phyloP scores from a whole-genome alignment of 1,140 invertebrate genomes.

The Probaryconus sp. region DNA sequence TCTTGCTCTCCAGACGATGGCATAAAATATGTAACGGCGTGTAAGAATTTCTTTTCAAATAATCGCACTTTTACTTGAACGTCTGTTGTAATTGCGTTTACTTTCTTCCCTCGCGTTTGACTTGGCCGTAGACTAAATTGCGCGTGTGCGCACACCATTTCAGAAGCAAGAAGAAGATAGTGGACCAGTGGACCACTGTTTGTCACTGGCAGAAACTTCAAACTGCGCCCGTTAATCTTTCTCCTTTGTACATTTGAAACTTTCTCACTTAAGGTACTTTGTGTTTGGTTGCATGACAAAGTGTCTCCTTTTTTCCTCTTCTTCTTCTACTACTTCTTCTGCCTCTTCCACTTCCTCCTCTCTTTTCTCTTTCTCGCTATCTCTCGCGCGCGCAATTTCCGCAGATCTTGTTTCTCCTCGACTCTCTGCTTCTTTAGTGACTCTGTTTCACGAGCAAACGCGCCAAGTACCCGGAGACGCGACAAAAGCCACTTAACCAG shows the following conservation, averaged over 20 bases:
- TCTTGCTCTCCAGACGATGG: no score
- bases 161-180: slow-evolving; percentile 44
- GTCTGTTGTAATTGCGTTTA: slow-evolving; percentile 38
- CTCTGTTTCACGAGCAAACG: slow-evolving; percentile 58
- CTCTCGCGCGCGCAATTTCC: slow-evolving; percentile 48
- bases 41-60: slow-evolving; percentile 16
- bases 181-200: slow-evolving; percentile 58
- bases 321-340: slow-evolving; percentile 15
- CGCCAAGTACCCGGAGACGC: slow-evolving; percentile 67
- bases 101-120: slow-evolving; percentile 34
- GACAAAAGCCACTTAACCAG: slow-evolving; percentile 70
- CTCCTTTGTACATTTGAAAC: slow-evolving; percentile 64
- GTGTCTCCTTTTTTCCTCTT: slow-evolving; percentile 54
- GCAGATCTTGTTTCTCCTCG: slow-evolving; percentile 58
- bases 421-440: slow-evolving; percentile 58
- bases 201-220: slow-evolving; percentile 65
- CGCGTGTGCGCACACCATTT: slow-evolving; percentile 35
- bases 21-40: neutral
- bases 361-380: slow-evolving; percentile 45
- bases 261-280: slow-evolving; percentile 64
- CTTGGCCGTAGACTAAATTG: slow-evolving; percentile 48
- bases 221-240: slow-evolving; percentile 66
- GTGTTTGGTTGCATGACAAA: slow-evolving; percentile 62
- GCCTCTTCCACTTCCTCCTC: slow-evolving; percentile 18
- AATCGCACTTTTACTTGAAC: slow-evolving; percentile 19